Evolutionary conservation across 2,113 vertebrate genomes (phyloP), one percentile per base, ranked within the genome.

Genomic region (Myrmophylax atrothorax): DNA sequence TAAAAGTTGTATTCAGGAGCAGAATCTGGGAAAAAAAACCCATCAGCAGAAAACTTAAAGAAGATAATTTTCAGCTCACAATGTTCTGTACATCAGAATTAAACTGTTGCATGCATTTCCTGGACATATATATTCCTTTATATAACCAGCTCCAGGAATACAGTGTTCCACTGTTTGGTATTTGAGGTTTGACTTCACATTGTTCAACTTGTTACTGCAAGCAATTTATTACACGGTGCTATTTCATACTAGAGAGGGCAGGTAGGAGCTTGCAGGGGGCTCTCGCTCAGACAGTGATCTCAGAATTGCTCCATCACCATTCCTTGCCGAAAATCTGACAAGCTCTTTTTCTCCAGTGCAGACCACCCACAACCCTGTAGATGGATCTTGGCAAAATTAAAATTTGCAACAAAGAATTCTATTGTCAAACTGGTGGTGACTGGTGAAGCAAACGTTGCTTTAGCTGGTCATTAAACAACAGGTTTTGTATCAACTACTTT

Each of bases 141-240:
- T 25, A 46, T 56, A 89, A 95, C 11, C 29, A 52, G 62, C 66
- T 66, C 40, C 49, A 80, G 33, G 83, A 87, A 77, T 62, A 77
- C 18, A 14, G 46, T 8, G 63, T 89, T 95, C 76, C 53, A 63
- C 22, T 0, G 0, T 26, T 88, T 3, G 20, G 72, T 33, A 58
- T 76, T 84, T 80, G 86, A 91, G 66, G 68, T 60, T 55, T 90
- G 66, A 59, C 80, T 96, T 55, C 69, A 87, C 66, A 52, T 72
- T 93, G 87, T 77, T 95, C 60, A 82, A 66, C 93, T 87, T 97
- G 95, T 91, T 92, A 60, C 84, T 69, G 89, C 94, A 96, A 86
- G 92, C 90, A 72, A 37, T 66, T 74, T 59, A 17, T 50, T 83
- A 73, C 84, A 78, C 84, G 77, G 87, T 81, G 47, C 78, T 88